Base-by-base conservation (phyloP, 1,140 invertebrate genomes). In the Sycophaga agraensis region DNA sequence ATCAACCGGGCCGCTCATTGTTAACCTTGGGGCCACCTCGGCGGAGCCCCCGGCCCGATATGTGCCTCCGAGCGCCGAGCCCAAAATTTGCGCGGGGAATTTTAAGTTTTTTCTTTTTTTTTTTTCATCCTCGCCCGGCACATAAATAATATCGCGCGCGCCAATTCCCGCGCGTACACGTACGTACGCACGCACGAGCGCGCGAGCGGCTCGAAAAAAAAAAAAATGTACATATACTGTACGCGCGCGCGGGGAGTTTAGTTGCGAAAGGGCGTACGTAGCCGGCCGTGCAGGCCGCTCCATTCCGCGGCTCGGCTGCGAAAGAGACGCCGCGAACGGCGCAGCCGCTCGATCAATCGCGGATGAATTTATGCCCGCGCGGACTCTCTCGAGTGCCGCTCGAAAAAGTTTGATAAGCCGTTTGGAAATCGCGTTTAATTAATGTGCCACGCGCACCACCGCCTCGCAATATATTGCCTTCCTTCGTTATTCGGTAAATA, bases 1-100 rank as follows among this genome's bases (percentile, higher is more conserved):
- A 74, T 77, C 73, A 72, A 72, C 49, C 39, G 63, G 55, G 45
- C 26, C 62, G 51, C 49, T 61, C 68, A 64, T 65, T 66, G 66
- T 67, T 69, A 67, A 68, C 59, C 60, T 63, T 61, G 51, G 56
- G 50, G 54, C 37, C 57, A 3, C 6, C 49, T 35, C 40, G 45
- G 8, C 40, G n/a, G n/a, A n/a, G n/a, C n/a, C n/a, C n/a, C n/a
- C n/a, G n/a, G n/a, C n/a, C n/a, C n/a, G n/a, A n/a, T n/a, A n/a
- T n/a, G n/a, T n/a, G n/a, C n/a, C n/a, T n/a, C n/a, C n/a, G n/a
- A n/a, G n/a, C n/a, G 28, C 12, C 24, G 34, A 39, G 43, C 31
- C n/a, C n/a, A 57, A 63, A 58, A 56, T 58, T 56, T 63, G 54
- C 55, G 21, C 14, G 40, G 42, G 35, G 51, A 59, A 64, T 59